Evolutionary conservation across 2,797 vertebrate species (phyloP).

Genomic region (Artibeus jamaicensis): DNA sequence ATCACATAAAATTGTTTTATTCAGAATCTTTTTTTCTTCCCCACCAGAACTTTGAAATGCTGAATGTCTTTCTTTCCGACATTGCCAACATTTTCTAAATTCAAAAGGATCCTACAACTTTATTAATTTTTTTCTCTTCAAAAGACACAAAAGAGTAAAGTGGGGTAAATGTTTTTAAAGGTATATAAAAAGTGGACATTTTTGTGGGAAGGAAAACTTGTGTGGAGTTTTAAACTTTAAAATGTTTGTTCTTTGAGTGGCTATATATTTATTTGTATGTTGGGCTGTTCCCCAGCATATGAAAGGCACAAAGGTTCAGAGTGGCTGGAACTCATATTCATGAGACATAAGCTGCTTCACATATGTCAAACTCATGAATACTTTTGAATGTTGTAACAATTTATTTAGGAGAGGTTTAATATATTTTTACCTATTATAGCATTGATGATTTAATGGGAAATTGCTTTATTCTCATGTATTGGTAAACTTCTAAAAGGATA

Average conservation of each 20-base stretch:
- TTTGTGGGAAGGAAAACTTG: conserved; percentile 71
- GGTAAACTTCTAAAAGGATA: conserved; percentile 19
- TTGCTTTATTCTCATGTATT: conserved; percentile 25
- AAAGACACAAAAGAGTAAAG: conserved; percentile 77
- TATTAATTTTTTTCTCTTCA: conserved; percentile 81
- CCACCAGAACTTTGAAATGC: conserved; percentile 87
- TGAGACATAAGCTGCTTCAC: background rate
- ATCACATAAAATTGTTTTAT: conserved; percentile 90
- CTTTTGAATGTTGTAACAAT: conserved; percentile 27
- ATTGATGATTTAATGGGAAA: conserved; percentile 8
- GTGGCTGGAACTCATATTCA: background rate
- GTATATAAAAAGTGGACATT: conserved; percentile 64
- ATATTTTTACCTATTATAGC: background rate
- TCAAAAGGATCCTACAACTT: conserved; percentile 84
- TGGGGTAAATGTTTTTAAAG: conserved; percentile 79
- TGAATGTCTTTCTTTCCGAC: conserved; percentile 84
- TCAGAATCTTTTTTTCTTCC: conserved; percentile 86
- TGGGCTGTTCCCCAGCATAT: background rate
- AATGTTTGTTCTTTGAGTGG: conserved; percentile 65
- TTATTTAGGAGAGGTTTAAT: background rate
- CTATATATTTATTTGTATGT: conserved; percentile 27
- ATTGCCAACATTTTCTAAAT: conserved; percentile 83
- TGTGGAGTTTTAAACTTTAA: conserved; percentile 77
- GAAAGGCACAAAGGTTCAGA: conserved; percentile 55
- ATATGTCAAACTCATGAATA: conserved; percentile 3